Conservation (phyloP, 2,888 invertebrate genomes). For the Sericinus montela region DNA sequence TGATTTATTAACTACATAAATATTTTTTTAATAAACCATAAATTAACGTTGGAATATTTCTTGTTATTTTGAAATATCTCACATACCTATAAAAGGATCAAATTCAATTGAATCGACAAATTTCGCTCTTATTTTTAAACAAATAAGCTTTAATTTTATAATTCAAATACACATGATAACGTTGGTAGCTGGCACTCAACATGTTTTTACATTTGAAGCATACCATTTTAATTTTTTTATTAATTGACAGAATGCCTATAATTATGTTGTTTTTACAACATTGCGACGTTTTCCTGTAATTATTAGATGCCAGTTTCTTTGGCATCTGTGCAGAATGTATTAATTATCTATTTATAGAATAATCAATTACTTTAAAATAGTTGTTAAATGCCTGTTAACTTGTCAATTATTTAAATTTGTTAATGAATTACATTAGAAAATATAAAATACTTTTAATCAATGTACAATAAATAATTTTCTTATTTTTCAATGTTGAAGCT, state of each 20-base stretch:
- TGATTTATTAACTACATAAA: slow-evolving; percentile 1
- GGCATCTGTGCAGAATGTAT: background rate
- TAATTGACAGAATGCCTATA: background rate
- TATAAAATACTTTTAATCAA: background rate
- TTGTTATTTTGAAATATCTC: background rate
- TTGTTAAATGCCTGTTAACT: background rate
- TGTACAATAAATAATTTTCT: no score
- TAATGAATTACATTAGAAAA: background rate
- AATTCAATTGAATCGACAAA: no score
- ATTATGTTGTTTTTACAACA: background rate
- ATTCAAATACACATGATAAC: no score
- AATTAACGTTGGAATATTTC: background rate
- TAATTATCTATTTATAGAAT: background rate
- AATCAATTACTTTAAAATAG: background rate
- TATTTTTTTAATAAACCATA: background rate
- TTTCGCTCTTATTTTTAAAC: no score
- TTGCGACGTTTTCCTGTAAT: background rate
- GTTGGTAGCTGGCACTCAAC: no score
- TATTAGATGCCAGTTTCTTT: background rate
- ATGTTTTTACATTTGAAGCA: no score
- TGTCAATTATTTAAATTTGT: background rate
- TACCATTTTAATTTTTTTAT: background rate
- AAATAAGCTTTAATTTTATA: no score
- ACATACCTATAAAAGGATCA: no score
- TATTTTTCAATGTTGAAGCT: no score